Evolutionary conservation across 1,140 invertebrate genomes (phyloP).

Genomic region (Drosophila tsacasi): DNA sequence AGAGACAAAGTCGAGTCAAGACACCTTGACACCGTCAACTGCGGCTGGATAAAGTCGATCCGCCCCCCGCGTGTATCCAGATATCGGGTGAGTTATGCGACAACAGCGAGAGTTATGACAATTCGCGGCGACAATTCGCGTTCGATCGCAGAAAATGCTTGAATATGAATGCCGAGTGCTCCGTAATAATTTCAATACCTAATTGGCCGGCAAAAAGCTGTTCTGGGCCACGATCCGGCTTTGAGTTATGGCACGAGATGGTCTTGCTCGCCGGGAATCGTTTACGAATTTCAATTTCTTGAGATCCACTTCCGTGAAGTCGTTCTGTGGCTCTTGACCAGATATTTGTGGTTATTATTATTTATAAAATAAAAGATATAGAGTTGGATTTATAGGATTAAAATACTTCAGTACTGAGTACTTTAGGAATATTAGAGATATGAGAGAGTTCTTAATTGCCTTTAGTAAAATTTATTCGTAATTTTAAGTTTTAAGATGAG

Average conservation of each 20-base stretch:
- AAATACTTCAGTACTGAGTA: no score
- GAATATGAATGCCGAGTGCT: conserved; percentile 62
- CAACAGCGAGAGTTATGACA: conserved; percentile 76
- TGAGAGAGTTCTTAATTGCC: no score
- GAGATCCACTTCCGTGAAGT: neutral
- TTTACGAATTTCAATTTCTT: conserved; percentile 7
- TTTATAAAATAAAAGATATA: no score
- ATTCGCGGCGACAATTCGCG: conserved; percentile 58
- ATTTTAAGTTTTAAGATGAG: neutral
- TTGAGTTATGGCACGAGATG: conserved; percentile 11
- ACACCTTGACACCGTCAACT: conserved; percentile 68
- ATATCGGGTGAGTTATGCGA: conserved; percentile 56
- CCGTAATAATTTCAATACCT: conserved; percentile 53
- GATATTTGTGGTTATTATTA: no score
- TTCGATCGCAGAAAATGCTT: conserved; percentile 43
- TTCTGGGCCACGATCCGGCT: conserved; percentile 11
- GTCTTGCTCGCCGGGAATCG: neutral
- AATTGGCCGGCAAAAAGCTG: conserved; percentile 33
- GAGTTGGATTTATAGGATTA: no score
- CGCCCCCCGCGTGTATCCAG: conserved; percentile 12
- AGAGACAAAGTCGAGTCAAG: conserved; percentile 55
- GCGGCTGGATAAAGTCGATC: neutral
- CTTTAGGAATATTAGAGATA: no score
- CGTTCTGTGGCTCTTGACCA: neutral
- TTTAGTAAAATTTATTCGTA: no score